Evolutionary conservation across 2,113 vertebrate genomes (phyloP).

Genomic region (Nettapus auritus): DNA sequence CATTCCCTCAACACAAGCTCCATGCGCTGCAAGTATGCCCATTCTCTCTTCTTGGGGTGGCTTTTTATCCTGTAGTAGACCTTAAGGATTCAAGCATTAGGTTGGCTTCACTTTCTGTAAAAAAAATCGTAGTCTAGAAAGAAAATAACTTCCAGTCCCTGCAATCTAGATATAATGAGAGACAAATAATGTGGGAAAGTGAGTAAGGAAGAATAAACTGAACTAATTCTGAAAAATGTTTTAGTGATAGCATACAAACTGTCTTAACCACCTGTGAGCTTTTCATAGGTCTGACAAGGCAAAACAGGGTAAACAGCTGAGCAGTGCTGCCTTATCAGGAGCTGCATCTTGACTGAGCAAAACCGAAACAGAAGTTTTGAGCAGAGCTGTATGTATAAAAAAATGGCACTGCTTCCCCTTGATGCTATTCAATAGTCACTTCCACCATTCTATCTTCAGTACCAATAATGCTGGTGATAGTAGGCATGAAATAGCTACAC

Average conservation of each 20-base stretch:
- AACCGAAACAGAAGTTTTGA: neutral
- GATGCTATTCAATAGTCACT: neutral
- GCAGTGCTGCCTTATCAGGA: neutral
- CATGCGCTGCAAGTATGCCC: neutral
- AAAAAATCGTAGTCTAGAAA: neutral
- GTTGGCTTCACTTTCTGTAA: neutral
- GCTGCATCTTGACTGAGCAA: neutral
- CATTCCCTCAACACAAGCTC: neutral
- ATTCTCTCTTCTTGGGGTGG: neutral
- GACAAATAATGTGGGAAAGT: neutral
- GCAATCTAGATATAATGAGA: neutral
- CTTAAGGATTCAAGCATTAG: neutral
- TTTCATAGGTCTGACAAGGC: neutral
- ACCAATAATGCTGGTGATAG: neutral
- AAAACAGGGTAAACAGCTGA: neutral
- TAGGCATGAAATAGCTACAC: neutral
- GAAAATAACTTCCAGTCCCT: neutral
- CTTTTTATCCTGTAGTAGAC: neutral
- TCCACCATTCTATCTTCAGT: neutral
- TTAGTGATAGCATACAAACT: neutral
- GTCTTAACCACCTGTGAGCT: neutral
- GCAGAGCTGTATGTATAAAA: neutral
- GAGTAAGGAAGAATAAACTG: neutral
- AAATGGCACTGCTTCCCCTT: neutral
- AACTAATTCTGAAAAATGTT: neutral